Conservation (phyloP, 23 tunicate species). For the Trididemnum clinides region DNA sequence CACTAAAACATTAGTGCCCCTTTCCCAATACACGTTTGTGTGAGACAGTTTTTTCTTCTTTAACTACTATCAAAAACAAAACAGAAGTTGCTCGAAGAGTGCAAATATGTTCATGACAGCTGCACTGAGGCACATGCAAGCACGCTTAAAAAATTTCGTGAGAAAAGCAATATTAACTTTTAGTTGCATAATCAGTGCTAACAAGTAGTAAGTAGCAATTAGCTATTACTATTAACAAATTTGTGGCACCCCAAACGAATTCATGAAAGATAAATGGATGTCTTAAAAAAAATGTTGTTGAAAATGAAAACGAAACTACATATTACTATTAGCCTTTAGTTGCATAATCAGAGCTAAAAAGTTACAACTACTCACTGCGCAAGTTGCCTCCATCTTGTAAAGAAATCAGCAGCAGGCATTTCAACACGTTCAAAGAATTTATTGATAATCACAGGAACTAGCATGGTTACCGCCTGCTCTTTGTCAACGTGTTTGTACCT, state of each 20-base stretch:
- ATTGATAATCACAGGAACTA: slow-evolving; percentile 67
- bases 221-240: too few relatives aligned
- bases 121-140: slow-evolving; percentile 2
- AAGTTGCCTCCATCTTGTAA: slow-evolving; percentile 85
- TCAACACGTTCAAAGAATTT: slow-evolving; percentile 73
- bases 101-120: not conserved
- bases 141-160: not conserved
- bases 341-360: too few relatives aligned
- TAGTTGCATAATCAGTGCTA: too few relatives aligned
- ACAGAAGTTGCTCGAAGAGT: slow-evolving; percentile 28
- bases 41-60: slow-evolving; percentile 37
- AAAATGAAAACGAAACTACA: too few relatives aligned
- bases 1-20: slow-evolving; percentile 18
- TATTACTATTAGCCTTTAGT: too few relatives aligned
- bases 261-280: too few relatives aligned
- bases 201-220: too few relatives aligned
- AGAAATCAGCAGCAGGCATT: slow-evolving; percentile 77
- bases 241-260: too few relatives aligned
- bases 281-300: too few relatives aligned
- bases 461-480: slow-evolving; percentile 45
- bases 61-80: not conserved
- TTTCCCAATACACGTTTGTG: slow-evolving; percentile 31
- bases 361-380: slow-evolving; percentile 72
- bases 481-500: slow-evolving; percentile 53
- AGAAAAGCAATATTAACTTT: not conserved